These are phyloP conservation scores for Neomonachus schauinslandi DNA, from an alignment of 2,113 vertebrate genomes.

Conservation along the genomic window DNA sequence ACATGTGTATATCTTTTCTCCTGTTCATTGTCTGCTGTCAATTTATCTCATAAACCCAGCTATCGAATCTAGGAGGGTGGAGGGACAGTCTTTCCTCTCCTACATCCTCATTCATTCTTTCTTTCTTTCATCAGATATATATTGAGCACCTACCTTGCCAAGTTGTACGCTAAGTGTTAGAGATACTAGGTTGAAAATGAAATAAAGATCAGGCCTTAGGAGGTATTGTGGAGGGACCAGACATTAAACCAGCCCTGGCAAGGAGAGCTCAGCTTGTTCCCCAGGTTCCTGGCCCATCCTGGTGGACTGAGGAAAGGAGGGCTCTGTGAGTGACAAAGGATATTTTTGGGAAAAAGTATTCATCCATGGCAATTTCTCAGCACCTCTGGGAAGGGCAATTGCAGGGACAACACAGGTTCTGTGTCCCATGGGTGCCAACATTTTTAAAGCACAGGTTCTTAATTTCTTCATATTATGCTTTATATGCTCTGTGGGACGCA, in stretches of 20 bases:
- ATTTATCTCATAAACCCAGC: not conserved
- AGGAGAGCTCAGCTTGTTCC: not conserved
- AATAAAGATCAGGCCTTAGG: not conserved
- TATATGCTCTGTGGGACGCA: not conserved
- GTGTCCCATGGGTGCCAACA: accelerated
- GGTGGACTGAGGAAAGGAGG: not conserved
- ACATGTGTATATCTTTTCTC: not conserved
- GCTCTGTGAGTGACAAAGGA: not conserved
- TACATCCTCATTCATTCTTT: not conserved
- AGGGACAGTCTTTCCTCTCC: not conserved
- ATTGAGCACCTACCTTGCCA: not conserved
- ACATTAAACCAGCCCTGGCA: too few relatives aligned
- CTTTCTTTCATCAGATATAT: not conserved
- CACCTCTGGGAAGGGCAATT: not conserved
- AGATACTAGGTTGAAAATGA: not conserved
- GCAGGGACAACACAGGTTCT: not conserved
- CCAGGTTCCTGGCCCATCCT: too few relatives aligned
- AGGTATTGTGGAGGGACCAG: not conserved
- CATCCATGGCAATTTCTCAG: not conserved
- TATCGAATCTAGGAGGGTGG: not conserved
- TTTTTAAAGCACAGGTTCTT: not conserved
- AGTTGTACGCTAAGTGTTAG: not conserved
- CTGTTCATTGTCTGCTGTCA: not conserved
- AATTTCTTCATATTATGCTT: not conserved
- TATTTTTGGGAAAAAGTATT: not conserved